Conservation (phyloP, 2,113 vertebrate genomes). For the Lutjanus erythropterus region DNA sequence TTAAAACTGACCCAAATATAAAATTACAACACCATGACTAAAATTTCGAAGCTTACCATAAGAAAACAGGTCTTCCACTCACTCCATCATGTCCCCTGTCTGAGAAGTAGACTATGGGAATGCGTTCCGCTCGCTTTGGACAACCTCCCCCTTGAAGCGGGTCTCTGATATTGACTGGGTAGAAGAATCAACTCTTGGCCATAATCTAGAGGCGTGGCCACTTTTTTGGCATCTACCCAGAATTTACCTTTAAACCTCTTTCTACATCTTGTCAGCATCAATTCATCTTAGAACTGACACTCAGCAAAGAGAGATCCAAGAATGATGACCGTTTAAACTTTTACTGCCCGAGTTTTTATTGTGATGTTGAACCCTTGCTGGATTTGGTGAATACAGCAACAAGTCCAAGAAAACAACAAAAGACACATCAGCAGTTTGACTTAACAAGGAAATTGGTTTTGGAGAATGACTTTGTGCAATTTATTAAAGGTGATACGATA, state of each 20-base stretch:
- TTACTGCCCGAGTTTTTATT: background rate
- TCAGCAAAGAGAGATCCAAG: background rate
- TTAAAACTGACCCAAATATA: background rate
- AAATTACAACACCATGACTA: background rate
- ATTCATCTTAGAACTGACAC: background rate
- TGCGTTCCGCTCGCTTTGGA: background rate
- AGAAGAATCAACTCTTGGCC: conserved; percentile 26
- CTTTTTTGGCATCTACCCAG: conserved; percentile 23
- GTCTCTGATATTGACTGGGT: conserved; percentile 7
- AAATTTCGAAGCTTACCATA: conserved; percentile 11
- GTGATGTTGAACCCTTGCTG: background rate
- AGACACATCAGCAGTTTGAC: background rate
- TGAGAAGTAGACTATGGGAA: conserved; percentile 3
- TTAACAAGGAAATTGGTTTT: background rate
- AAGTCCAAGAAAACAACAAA: background rate
- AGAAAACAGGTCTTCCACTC: conserved; percentile 4
- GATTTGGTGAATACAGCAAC: background rate
- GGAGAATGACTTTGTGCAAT: background rate
- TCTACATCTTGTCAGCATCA: background rate
- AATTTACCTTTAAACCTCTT: background rate
- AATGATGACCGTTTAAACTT: background rate
- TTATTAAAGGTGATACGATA: background rate
- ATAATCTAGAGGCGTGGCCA: conserved; percentile 60
- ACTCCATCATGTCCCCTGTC: conserved; percentile 20
- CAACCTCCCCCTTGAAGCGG: conserved; percentile 13